phyloP scores from a whole-genome alignment of 2,113 vertebrate species.

The Cervus canadensis region DNA sequence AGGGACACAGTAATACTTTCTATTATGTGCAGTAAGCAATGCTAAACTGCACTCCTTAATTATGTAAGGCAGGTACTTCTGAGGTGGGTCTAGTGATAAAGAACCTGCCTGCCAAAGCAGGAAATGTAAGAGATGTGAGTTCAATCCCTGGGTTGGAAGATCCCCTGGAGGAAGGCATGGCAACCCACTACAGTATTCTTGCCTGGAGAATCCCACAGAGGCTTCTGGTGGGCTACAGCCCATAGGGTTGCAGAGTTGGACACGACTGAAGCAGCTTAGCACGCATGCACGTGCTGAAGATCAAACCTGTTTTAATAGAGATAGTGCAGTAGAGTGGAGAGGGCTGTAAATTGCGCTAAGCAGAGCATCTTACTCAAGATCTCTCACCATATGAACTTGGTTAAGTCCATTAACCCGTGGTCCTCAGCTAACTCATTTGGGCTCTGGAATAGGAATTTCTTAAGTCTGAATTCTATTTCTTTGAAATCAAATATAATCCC shows the following conservation, averaged over 20 bases:
- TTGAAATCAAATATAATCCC: background rate
- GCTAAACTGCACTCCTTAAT: background rate
- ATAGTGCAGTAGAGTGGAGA: background rate
- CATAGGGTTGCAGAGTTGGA: too few relatives aligned
- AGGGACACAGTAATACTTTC: background rate
- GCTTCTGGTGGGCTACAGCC: too few relatives aligned
- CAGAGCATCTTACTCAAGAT: background rate
- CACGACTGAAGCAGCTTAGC: too few relatives aligned
- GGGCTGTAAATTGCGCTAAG: background rate
- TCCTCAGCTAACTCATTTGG: background rate
- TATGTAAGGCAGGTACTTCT: background rate
- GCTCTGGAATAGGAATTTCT: too few relatives aligned
- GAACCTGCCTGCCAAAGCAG: too few relatives aligned
- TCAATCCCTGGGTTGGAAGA: too few relatives aligned
- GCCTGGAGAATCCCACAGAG: too few relatives aligned
- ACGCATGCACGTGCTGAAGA: background rate
- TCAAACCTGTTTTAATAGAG: background rate
- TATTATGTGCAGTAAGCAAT: background rate
- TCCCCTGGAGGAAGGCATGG: too few relatives aligned
- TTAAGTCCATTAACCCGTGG: background rate
- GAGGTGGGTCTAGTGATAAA: too few relatives aligned
- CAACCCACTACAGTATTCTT: too few relatives aligned
- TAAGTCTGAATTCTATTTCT: background rate
- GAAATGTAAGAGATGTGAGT: too few relatives aligned
- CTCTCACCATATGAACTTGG: background rate